These are phyloP conservation scores for Telmatochromis brachygnathus DNA, from an alignment of 2,113 vertebrate genomes.

Conservation along the genomic window DNA sequence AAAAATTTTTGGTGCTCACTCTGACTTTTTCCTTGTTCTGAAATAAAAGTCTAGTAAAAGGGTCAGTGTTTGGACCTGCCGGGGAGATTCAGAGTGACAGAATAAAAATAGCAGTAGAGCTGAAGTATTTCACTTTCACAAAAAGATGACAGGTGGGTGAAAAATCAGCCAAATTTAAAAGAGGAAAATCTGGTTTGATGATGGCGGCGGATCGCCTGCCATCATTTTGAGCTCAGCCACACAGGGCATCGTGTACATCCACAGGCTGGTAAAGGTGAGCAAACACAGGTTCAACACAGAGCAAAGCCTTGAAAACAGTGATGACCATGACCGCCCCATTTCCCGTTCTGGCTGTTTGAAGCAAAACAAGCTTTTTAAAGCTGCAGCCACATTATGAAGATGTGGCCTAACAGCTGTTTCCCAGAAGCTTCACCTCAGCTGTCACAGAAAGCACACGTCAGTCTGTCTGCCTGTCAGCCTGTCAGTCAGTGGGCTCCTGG, in stretches of 20 bases:
- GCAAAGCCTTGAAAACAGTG: neutral
- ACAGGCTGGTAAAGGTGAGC: neutral
- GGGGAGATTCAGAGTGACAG: neutral
- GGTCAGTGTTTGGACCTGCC: neutral
- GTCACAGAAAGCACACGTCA: neutral
- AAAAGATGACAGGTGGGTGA: neutral
- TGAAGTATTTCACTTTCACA: neutral
- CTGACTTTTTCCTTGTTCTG: neutral
- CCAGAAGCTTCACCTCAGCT: neutral
- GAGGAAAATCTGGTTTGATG: neutral
- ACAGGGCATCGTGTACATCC: neutral
- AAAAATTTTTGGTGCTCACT: rapidly evolving
- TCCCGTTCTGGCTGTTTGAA: neutral
- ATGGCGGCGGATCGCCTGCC: neutral
- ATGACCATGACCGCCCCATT: neutral
- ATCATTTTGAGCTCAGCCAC: neutral
- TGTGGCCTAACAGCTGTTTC: neutral
- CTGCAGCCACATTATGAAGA: neutral
- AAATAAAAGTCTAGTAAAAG: neutral
- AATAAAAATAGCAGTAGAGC: neutral
- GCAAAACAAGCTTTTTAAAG: neutral
- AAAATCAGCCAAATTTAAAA: neutral
- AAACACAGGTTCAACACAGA: neutral
- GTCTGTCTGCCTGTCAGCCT: neutral
- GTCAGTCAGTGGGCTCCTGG: neutral